Evolutionary conservation across 2,888 invertebrate genomes (phyloP).

Genomic region (Trissoscelio sp.): DNA sequence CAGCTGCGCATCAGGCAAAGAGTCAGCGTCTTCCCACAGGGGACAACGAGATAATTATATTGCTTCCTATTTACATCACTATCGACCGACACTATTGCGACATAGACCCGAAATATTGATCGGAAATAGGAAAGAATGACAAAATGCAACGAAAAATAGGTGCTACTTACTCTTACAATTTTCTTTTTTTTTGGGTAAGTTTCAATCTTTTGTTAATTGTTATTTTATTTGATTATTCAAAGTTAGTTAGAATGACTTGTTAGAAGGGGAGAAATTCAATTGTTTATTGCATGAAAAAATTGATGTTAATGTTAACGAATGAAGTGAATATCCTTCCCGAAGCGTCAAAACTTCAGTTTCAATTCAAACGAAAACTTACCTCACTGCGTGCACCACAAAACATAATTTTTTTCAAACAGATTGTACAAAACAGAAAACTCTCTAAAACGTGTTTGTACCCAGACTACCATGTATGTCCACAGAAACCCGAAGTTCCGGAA

Average conservation of each 20-base stretch:
- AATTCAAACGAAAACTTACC: conserved; percentile 37
- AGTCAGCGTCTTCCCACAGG: conserved; percentile 83
- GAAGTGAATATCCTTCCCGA: too few species aligned
- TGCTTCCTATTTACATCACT: conserved; percentile 78
- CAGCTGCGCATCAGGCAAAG: conserved; percentile 84
- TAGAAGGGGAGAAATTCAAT: too few species aligned
- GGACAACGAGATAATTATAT: conserved; percentile 78
- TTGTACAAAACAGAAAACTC: conserved; percentile 62
- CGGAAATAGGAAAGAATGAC: not conserved
- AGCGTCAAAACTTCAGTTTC: not conserved
- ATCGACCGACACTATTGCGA: conserved; percentile 51
- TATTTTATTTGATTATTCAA: too few species aligned
- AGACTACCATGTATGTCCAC: not conserved
- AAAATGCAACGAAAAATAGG: not conserved
- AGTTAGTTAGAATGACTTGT: too few species aligned
- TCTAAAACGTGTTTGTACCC: conserved; percentile 39
- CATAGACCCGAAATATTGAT: conserved; percentile 32
- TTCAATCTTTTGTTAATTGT: too few species aligned
- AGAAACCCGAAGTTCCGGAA: too few species aligned
- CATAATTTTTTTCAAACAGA: conserved; percentile 58
- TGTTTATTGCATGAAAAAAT: too few species aligned
- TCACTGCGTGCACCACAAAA: conserved; percentile 25
- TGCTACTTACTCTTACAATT: conserved; percentile 13
- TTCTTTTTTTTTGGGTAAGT: conserved; percentile 3
- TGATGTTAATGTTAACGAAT: too few species aligned